Percentiles rank a stretch among this genome's conserved stretches.
phyloP scores from a whole-genome alignment of 2,888 invertebrate species.

The Allacma fusca region DNA sequence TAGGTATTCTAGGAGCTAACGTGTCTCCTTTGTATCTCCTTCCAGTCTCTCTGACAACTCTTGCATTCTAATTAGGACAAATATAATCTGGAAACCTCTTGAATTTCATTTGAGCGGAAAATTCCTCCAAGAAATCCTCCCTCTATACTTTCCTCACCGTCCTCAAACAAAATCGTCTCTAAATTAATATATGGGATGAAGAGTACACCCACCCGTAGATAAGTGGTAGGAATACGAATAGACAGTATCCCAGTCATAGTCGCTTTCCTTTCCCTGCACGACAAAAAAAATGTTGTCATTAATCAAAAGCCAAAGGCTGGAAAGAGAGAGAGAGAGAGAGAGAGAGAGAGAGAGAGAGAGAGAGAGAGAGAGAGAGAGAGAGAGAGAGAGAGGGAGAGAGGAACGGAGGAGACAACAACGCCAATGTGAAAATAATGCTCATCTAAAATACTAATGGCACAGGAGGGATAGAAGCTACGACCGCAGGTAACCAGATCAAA shows the following conservation, averaged over 20 bases:
- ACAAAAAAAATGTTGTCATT: not conserved
- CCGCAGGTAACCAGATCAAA: conserved; percentile 29
- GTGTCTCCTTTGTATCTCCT: conserved; percentile 3
- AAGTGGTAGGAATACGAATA: not conserved
- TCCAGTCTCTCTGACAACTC: not conserved
- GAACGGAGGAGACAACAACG: not conserved
- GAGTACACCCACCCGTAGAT: no score
- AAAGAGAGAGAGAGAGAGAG: not conserved
- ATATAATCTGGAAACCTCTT: conserved; percentile 19
- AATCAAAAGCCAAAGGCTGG: not conserved
- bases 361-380: not conserved
- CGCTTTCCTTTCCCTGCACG: no score
- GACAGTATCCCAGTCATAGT: not conserved
- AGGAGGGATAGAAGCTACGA: conserved; percentile 9
- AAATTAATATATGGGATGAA: no score
- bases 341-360: no score
- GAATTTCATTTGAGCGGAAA: conserved; percentile 23
- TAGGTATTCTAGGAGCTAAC: not conserved
- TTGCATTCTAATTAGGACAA: conserved; percentile 17
- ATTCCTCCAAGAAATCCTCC: not conserved
- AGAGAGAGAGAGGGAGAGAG: not conserved
- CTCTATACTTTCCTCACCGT: not conserved
- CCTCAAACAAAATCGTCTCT: not conserved
- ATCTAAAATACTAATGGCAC: not conserved
- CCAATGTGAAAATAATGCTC: conserved; percentile 11